Evolutionary conservation across 2,888 invertebrate genomes (phyloP).

Genomic region (Xestia xanthographa): DNA sequence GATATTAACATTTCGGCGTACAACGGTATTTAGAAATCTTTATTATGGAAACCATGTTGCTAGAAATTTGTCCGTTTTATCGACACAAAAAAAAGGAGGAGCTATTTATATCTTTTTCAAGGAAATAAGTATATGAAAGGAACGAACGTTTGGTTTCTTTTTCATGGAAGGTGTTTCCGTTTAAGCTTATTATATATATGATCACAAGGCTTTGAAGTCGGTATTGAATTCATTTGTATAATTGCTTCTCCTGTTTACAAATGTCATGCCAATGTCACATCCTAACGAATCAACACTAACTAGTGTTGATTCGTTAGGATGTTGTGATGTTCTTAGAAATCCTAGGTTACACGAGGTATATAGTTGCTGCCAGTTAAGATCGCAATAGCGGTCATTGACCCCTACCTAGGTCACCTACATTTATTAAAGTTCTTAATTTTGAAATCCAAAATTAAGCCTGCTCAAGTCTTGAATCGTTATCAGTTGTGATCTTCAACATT

Average conservation of each 20-base stretch:
- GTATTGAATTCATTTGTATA: conserved; percentile 10
- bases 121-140: not conserved
- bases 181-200: conserved; percentile 44
- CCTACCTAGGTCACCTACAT: no score
- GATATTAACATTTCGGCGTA: not conserved
- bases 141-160: conserved; percentile 16
- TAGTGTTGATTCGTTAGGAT: no score
- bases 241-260: not conserved
- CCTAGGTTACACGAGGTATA: not conserved
- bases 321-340: not conserved
- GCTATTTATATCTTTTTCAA: not conserved
- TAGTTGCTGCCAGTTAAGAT: no score
- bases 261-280: not conserved
- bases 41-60: conserved; percentile 11
- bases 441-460: no score
- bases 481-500: no score
- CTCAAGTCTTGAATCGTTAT: no score
- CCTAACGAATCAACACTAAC: not conserved
- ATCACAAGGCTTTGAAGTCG: conserved; percentile 18
- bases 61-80: not conserved
- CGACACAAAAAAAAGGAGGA: not conserved
- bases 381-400: no score
- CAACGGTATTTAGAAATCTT: not conserved
- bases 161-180: conserved; percentile 17
- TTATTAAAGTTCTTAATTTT: no score